Base-by-base conservation (phyloP, 2,888 invertebrate genomes). In the Phengaris alcon region DNA sequence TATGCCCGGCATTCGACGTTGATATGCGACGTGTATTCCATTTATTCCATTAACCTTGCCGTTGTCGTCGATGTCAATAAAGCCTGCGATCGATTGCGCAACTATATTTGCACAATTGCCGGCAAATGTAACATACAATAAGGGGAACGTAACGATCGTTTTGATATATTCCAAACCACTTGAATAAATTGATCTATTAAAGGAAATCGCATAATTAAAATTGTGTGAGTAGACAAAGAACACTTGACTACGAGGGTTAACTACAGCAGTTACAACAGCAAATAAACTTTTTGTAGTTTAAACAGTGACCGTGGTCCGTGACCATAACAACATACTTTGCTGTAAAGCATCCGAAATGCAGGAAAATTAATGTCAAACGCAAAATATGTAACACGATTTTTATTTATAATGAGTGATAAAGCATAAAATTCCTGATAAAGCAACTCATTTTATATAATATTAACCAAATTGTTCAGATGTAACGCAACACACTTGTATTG, bases 101-200 rank as follows among this genome's bases (percentile, higher is more conserved):
- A 88, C 83, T 80, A 81, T 85, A 82, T 88, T 88, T 86, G 81
- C 81, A 82, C 85, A 87, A 86, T 80, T 86, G 87, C 79, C 69
- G 77, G 74, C 73, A 73, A 75, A 76, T 51, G 59, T 59, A 57
- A 75, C 73, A 13, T 35, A 35, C 35, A 35, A 35, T 12, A 70
- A 51, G 51, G 52, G 52, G 72, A 54, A 52, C 7, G 10, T 10
- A 68, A 46, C 52, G 51, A 52, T 52, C 52, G 9, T 54, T 72
- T 52, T 70, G 72, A 72, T 72, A 72, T 52, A 72, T 72, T 64
- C 64, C 13, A 72, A 7, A 72, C 72, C 54, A 51, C 52, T 72
- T 52, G 35, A 72, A 35, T 10, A 22, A 51, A 72, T 35, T 54
- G 54, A 35, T 52, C 7, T 72, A 52, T 72, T 52, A 9, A 54